Conservation (phyloP, 64 coral and sea anemone species). For the Porites lutea region DNA sequence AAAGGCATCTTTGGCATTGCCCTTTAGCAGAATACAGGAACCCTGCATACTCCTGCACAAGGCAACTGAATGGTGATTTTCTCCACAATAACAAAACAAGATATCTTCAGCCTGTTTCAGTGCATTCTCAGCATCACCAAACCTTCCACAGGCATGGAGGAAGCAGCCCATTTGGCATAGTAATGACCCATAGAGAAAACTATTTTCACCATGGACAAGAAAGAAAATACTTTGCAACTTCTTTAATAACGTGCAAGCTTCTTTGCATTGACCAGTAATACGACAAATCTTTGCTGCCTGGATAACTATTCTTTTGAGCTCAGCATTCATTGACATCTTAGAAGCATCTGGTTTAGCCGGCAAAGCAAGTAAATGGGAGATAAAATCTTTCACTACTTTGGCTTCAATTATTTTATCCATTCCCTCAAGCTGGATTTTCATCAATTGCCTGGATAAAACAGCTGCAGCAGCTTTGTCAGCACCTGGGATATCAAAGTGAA, state of each 20-base stretch:
- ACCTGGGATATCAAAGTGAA: not conserved
- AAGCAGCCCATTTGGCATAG: constrained; percentile 20
- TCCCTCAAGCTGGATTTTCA: not conserved
- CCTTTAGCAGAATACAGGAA: not conserved
- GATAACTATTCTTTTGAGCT: not conserved
- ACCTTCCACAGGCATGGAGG: not conserved
- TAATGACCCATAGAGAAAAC: not conserved
- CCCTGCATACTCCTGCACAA: constrained; percentile 11
- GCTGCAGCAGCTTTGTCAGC: not conserved
- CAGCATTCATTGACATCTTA: not conserved
- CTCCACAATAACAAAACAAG: not conserved
- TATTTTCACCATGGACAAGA: not conserved
- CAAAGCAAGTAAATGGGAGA: not conserved
- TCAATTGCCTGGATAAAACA: not conserved
- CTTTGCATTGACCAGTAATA: not conserved
- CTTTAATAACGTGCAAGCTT: not conserved
- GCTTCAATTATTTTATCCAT: not conserved
- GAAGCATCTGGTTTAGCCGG: not conserved
- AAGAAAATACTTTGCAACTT: not conserved
- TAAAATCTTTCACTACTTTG: not conserved
- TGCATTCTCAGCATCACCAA: not conserved
- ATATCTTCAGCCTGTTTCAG: not conserved
- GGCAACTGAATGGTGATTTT: not conserved
- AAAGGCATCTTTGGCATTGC: not conserved
- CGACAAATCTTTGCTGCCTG: not conserved